Evolutionary conservation across 2,113 vertebrate genomes (phyloP), one percentile per base, ranked within the genome.

Genomic region (Myotis yumanensis): DNA sequence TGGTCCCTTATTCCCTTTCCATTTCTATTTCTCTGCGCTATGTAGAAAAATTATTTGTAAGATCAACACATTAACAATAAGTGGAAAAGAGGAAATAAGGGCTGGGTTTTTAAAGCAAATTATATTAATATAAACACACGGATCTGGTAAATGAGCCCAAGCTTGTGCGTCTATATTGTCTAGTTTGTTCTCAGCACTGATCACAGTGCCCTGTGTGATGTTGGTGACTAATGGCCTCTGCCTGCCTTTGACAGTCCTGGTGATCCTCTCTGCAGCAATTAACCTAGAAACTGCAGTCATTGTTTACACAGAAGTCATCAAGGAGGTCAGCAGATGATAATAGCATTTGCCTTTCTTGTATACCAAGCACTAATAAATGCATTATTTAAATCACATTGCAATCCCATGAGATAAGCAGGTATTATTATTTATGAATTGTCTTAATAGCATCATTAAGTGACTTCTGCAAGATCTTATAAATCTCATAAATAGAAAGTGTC

Each of bases 391-490:
- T 64, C 28, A 25, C 30, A 62, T 76, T 68, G 91, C 89, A 90
- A 81, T 64, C 81, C 22, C 46, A 43, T 48, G 71, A 81, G 64
- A 62, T 84, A 94, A 84, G 57, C 57, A 91, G 51, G 6, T 85
- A 83, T 80, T 86, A 68, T 94, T 93, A 68, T 35, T 84, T 81
- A 95, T 66, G 66, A 96, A 72, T 77, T 95, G 25, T 86, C 87
- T 91, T 91, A 94, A 88, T 75, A 51, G 46, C 68, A 3, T 83
- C 69, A 37, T 72, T 93, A 93, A 77, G 51, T 92, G 77, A 81
- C n/a, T 89, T 95, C 86, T 89, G 23, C 40, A 91, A 93, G 68
- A 81, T 95, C 59, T 89, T 95, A 91, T 46, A 66, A 89, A 76
- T 81, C 71, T 93, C 91, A 87, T 46, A 76, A 94, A 76, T 81